These are phyloP conservation scores for Colostygia pectinataria DNA, from an alignment of 2,888 invertebrate species.

Conservation along the genomic window DNA sequence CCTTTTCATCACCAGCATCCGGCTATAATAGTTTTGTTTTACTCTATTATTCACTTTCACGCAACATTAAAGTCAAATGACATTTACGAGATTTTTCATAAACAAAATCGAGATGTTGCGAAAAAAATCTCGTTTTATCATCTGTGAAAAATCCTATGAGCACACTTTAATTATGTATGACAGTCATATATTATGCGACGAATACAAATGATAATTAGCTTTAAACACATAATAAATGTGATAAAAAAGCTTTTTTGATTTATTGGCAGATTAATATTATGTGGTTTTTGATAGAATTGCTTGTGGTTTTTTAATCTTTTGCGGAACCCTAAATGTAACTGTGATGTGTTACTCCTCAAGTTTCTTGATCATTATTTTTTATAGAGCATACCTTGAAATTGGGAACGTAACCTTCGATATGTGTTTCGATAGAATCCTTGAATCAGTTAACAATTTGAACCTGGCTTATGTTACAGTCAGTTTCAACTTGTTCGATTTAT, in stretches of 20 bases:
- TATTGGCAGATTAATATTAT: no score
- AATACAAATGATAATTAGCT: constrained; percentile 25
- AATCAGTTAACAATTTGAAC: constrained; percentile 11
- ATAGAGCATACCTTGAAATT: neutral
- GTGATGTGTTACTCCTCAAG: neutral
- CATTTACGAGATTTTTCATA: constrained; percentile 30
- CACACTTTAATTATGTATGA: constrained; percentile 23
- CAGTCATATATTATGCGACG: constrained; percentile 21
- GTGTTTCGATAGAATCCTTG: constrained; percentile 6
- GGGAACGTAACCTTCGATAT: constrained; percentile 1
- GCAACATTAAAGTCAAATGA: constrained; percentile 23
- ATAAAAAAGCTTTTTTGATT: neutral
- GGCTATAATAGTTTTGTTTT: constrained; percentile 28
- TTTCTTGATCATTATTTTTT: neutral
- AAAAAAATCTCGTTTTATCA: constrained; percentile 15
- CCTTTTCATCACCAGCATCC: constrained; percentile 23
- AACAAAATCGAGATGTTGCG: constrained; percentile 18
- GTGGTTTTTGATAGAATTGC: no score
- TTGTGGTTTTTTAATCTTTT: no score
- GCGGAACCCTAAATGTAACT: no score
- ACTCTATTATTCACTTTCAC: constrained; percentile 26
- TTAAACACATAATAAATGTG: neutral
- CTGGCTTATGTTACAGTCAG: constrained; percentile 17
- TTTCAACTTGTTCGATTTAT: constrained; percentile 25
- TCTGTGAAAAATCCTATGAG: constrained; percentile 24